phyloP scores from a whole-genome alignment of 92 coral and sea anemone species.

The Umimayanthus chanpuru region DNA sequence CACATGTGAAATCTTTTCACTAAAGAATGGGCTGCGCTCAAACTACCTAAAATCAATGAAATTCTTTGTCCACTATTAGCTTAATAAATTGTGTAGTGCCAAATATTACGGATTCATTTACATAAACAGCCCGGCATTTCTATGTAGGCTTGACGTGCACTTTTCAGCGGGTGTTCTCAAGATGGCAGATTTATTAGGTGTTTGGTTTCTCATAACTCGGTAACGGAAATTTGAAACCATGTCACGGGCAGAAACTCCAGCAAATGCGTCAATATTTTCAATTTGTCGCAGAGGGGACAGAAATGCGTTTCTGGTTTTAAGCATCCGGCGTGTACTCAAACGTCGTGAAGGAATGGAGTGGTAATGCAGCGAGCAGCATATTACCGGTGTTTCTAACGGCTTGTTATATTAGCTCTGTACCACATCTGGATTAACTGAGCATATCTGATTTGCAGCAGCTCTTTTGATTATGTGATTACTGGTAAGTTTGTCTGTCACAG shows the following conservation, averaged over 20 bases:
- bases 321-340: conserved; percentile 9
- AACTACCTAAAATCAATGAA: conserved; percentile 19
- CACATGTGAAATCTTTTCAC: conserved; percentile 17
- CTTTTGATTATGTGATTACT: conserved; percentile 76
- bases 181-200: conserved; percentile 76
- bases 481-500: conserved; percentile 35
- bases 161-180: conserved; percentile 30
- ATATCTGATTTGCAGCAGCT: conserved; percentile 63
- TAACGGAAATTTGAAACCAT: conserved; percentile 73
- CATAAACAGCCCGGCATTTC: conserved; percentile 30
- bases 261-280: conserved; percentile 15
- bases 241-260: conserved; percentile 27
- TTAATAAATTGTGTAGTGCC: neutral
- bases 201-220: conserved; percentile 77
- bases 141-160: neutral
- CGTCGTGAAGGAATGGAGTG: neutral
- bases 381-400: neutral
- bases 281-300: conserved; percentile 21
- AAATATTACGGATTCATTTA: conserved; percentile 17
- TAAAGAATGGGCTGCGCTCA: neutral
- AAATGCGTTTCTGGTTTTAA: conserved; percentile 21
- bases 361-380: neutral
- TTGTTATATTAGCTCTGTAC: neutral
- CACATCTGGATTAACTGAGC: conserved; percentile 44
- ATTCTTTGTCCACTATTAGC: conserved; percentile 21